Evolutionary conservation across 2,888 invertebrate species (phyloP).

Genomic region (Pherbina coryleti): DNA sequence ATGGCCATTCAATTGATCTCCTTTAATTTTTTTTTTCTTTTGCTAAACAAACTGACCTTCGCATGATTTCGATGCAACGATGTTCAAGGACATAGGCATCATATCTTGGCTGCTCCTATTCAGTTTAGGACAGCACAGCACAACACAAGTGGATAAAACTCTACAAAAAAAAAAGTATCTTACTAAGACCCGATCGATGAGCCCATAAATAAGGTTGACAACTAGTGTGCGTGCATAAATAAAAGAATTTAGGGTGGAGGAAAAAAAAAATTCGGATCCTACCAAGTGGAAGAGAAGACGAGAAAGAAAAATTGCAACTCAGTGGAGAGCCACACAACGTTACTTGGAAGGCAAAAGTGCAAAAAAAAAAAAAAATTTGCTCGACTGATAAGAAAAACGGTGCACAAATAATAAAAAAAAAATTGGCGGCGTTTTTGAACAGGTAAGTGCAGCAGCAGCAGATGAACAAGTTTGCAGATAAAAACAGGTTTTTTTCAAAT

Average conservation of each 20-base stretch:
- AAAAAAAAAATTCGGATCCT: background rate
- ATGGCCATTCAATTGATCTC: no score
- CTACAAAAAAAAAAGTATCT: background rate
- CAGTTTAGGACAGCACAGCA: background rate
- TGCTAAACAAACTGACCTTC: background rate
- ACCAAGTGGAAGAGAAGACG: background rate
- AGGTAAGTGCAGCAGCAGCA: background rate
- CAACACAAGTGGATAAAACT: background rate
- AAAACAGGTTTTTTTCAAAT: conserved; percentile 3
- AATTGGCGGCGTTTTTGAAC: background rate
- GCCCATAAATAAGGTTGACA: conserved; percentile 3
- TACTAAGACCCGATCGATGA: background rate
- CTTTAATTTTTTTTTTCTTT: background rate
- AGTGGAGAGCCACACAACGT: background rate
- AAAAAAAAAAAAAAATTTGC: background rate
- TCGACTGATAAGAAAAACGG: background rate
- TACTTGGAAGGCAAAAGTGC: background rate
- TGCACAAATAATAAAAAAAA: background rate
- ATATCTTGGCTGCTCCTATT: no score
- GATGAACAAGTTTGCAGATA: conserved; percentile 26
- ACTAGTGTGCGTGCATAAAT: background rate
- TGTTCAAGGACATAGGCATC: background rate
- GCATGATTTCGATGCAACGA: conserved; percentile 2
- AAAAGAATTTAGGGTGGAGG: background rate
- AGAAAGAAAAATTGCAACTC: background rate